Evolutionary conservation across 1,140 invertebrate genomes (phyloP).

Genomic region (Drosophila simulans): DNA sequence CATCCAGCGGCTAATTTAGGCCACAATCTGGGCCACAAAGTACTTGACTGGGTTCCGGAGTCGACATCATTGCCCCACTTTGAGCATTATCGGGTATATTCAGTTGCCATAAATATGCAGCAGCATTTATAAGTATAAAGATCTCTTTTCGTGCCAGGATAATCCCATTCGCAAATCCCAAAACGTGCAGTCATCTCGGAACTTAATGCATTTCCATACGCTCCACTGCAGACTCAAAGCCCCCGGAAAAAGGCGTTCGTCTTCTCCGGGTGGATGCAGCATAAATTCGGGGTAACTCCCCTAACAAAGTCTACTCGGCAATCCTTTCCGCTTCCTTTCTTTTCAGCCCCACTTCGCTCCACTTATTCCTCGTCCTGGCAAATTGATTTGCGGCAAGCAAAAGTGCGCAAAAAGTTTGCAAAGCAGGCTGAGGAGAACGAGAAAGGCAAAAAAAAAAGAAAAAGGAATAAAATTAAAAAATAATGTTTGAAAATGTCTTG

Average conservation of each 20-base stretch:
- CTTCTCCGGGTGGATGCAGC: conserved; percentile 27
- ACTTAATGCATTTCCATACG: conserved; percentile 51
- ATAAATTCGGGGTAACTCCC: conserved; percentile 41
- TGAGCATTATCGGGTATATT: conserved; percentile 25
- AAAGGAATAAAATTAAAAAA: conserved; percentile 74
- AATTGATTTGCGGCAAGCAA: conserved; percentile 53
- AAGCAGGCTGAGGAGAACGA: not conserved
- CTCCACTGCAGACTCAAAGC: conserved; percentile 16
- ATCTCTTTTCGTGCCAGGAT: not conserved
- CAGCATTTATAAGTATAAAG: not conserved
- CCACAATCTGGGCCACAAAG: conserved; percentile 11
- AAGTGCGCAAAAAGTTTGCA: conserved; percentile 13
- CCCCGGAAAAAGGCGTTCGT: conserved; percentile 8
- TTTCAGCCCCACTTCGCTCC: not conserved
- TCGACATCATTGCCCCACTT: conserved; percentile 33
- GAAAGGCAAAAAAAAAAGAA: not conserved
- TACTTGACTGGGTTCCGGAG: conserved; percentile 18
- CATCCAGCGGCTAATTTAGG: conserved; percentile 13
- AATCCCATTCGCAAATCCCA: conserved; percentile 18
- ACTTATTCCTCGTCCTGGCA: conserved; percentile 18
- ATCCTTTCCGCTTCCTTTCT: conserved; percentile 41
- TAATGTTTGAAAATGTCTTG: conserved; percentile 78
- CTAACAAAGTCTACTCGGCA: conserved; percentile 23
- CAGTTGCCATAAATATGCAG: not conserved
- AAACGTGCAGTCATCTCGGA: conserved; percentile 27